Base-by-base conservation (phyloP, 2,888 invertebrate species). In the Lacanobia wlatinum region DNA sequence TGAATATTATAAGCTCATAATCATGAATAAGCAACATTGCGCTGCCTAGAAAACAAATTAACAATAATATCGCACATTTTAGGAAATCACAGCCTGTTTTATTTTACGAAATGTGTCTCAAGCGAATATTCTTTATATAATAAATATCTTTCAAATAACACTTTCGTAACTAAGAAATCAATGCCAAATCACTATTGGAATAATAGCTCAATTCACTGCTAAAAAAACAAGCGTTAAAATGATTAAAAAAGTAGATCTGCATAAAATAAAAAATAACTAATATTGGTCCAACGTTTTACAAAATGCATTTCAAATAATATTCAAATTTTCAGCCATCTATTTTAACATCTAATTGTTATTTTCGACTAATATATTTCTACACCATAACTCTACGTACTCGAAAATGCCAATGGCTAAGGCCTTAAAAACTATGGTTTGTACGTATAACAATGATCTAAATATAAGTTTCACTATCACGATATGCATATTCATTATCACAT, bases 401-500 rank as follows among this genome's bases (percentile, higher is more conserved):
- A 62, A 71, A 78, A 78, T 79, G 64, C 70, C 65, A 70, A 59
- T 75, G 56, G 78, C 68, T 63, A 60, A 73, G 75, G 60, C 73
- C 66, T 70, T 78, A 70, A 53, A 40, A 59, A 65, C 56, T 69
- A 75, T 62, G 34, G 58, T 80, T 82, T 86, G 76, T 78, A 81
- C 76, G 53, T 66, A 58, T 67, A 50, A 75, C 72, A 76, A 78
- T 77, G 50, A 82, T 76, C 71, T 80, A 73, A 77, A 77, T 67
- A 60, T 60, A 69, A 64, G 60, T 73, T 77, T 72, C 74, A 78
- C 69, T 86, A 87, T 86, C 87, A 85, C 86, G 87, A 82, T 87
- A 82, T 86, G 84, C 74, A 68, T 72, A 76, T 56, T 76, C 64
- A 76, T 61, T 87, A 87, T 87, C 87, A 87, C 86, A 88, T 82